These are phyloP conservation scores for Temnothorax unifasciatus DNA, from an alignment of 2,888 invertebrate species.

Conservation along the genomic window DNA sequence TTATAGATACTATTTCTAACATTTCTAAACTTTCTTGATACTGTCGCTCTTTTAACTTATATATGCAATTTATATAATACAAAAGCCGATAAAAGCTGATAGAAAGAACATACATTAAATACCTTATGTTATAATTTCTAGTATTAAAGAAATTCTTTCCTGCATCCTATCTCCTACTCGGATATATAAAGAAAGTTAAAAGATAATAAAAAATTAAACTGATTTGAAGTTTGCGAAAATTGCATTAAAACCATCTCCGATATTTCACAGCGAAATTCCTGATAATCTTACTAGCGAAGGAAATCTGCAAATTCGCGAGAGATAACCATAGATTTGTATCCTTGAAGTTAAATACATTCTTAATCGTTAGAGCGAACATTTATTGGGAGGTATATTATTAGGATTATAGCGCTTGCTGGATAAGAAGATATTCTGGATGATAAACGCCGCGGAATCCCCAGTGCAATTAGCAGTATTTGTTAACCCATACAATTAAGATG, in stretches of 20 bases:
- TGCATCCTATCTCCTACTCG: not conserved
- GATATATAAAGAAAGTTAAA: not conserved
- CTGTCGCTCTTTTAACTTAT: not conserved
- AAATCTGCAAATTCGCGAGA: slow-evolving; percentile 2
- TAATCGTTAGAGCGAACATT: not conserved
- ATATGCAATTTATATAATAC: not conserved
- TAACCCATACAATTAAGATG: slow-evolving; percentile 27
- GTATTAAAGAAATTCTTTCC: not conserved
- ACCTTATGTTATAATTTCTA: not conserved
- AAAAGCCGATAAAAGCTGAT: too few species aligned
- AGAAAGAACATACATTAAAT: not conserved
- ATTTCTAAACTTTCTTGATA: not conserved
- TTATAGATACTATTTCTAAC: not conserved
- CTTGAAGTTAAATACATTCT: not conserved
- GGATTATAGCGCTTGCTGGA: not conserved
- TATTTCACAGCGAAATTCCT: slow-evolving; percentile 44
- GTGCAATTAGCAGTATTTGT: slow-evolving; percentile 16
- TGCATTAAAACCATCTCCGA: not conserved
- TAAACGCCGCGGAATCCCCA: not conserved
- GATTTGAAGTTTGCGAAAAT: not conserved
- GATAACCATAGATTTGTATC: not conserved
- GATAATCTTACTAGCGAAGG: slow-evolving; percentile 23
- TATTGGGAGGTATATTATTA: slow-evolving; percentile 13
- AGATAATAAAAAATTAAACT: not conserved
- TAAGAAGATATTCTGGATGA: not conserved